Percentiles rank a stretch among this genome's conserved stretches.
Conservation (phyloP, 2,888 invertebrate genomes). For the Netelia inedita region DNA sequence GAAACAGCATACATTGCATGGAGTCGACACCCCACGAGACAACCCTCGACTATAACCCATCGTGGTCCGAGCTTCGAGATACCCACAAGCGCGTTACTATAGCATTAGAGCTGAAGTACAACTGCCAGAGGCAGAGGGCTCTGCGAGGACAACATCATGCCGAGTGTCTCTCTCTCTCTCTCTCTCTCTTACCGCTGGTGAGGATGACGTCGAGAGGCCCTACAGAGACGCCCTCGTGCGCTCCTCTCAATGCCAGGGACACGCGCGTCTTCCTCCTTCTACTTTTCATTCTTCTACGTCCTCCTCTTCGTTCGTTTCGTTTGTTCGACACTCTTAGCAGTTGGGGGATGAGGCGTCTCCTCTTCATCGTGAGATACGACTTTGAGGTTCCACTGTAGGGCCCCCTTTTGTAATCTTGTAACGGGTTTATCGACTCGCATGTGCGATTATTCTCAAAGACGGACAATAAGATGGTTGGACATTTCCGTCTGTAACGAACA, state of each 20-base stretch:
- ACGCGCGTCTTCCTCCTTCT: slow-evolving; percentile 56
- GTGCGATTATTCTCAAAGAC: too few species aligned
- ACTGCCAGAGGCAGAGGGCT: slow-evolving; percentile 58
- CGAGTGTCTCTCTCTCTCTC: slow-evolving; percentile 22
- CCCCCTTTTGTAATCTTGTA: background rate
- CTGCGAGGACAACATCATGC: slow-evolving; percentile 52
- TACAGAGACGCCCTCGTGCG: slow-evolving; percentile 46
- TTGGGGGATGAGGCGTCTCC: background rate
- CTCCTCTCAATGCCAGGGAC: slow-evolving; percentile 61
- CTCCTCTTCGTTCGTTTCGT: slow-evolving; percentile 4
- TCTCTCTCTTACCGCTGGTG: slow-evolving; percentile 5
- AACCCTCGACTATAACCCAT: slow-evolving; percentile 7
- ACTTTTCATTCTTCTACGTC: slow-evolving; percentile 10
- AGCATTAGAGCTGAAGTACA: slow-evolving; percentile 52
- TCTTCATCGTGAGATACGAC: background rate
- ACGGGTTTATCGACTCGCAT: background rate
- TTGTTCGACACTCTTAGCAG: background rate
- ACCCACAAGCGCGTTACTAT: slow-evolving; percentile 23
- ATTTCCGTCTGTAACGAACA: too few species aligned
- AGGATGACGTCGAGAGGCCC: slow-evolving; percentile 50
- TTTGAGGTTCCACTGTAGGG: background rate
- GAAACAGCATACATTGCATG: background rate
- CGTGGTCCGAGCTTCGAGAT: background rate
- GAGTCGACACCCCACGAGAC: slow-evolving; percentile 23
- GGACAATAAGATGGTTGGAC: too few species aligned